Conservation (phyloP, 2,888 invertebrate genomes). For the Dicyrtomina minuta region DNA sequence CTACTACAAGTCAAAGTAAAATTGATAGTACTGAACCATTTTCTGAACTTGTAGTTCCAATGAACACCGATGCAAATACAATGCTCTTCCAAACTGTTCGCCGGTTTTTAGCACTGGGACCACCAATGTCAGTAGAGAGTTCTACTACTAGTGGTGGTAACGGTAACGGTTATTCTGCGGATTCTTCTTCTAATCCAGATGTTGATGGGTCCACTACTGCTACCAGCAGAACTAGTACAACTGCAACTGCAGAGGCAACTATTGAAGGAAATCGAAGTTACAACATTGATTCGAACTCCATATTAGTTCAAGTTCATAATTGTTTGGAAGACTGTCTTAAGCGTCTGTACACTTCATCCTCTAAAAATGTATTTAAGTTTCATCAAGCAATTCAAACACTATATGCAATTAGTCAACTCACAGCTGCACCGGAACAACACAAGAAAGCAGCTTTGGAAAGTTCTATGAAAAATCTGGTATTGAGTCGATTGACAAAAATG, state of each 20-base stretch:
- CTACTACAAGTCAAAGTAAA: background rate
- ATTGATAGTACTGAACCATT: background rate
- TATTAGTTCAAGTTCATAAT: background rate
- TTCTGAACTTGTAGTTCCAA: slow-evolving; percentile 8
- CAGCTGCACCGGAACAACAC: background rate
- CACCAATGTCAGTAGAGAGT: background rate
- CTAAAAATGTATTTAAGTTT: slow-evolving; percentile 16
- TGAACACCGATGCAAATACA: background rate
- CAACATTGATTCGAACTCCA: background rate
- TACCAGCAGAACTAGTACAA: background rate
- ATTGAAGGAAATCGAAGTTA: background rate
- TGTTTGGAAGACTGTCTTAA: background rate
- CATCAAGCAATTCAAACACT: slow-evolving; percentile 11
- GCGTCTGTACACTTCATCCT: background rate
- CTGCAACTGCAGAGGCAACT: background rate
- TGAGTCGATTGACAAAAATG: background rate
- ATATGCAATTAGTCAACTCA: slow-evolving; percentile 20
- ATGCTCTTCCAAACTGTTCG: slow-evolving; percentile 21
- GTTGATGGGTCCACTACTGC: too few species aligned
- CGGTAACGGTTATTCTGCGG: too few species aligned
- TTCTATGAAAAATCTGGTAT: slow-evolving; percentile 4
- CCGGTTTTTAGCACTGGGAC: slow-evolving; percentile 14
- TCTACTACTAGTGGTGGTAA: too few species aligned
- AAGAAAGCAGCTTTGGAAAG: background rate
- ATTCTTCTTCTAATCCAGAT: too few species aligned